phyloP scores from a whole-genome alignment of 2,113 vertebrate species.

The Labeo rohita region DNA sequence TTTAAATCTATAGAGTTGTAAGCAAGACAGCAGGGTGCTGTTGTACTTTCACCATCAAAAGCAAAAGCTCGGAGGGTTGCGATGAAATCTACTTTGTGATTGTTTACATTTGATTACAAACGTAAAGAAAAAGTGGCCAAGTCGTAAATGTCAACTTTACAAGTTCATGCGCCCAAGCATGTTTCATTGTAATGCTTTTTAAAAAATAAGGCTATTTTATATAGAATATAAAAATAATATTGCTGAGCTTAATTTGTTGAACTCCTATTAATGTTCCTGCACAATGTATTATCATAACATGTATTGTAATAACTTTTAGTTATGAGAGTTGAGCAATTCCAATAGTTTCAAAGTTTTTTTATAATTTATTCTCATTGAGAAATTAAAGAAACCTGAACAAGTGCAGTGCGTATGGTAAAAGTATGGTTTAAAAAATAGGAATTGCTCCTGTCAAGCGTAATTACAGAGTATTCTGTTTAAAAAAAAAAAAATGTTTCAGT shows the following conservation, averaged over 20 bases:
- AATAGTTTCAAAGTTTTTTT: background rate
- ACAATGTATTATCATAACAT: background rate
- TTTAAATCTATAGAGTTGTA: conserved; percentile 69
- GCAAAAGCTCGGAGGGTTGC: conserved; percentile 59
- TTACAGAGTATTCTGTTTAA: background rate
- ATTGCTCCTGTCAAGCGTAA: background rate
- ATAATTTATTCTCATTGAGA: background rate
- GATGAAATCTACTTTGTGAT: conserved; percentile 56
- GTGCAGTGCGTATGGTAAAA: background rate
- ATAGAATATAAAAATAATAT: background rate
- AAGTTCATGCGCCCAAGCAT: background rate
- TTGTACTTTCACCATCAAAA: conserved; percentile 54
- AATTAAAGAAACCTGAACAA: background rate
- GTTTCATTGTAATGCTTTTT: background rate
- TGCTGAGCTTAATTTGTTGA: background rate
- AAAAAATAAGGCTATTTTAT: background rate
- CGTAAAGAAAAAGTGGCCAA: conserved; percentile 29
- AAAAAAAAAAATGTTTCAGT: conserved; percentile 3
- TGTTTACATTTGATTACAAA: conserved; percentile 53
- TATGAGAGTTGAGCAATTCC: background rate
- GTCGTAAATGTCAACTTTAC: conserved; percentile 22
- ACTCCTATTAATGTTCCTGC: background rate
- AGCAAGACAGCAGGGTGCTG: conserved; percentile 63
- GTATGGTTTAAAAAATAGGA: background rate
- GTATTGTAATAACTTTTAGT: background rate